Evolutionary conservation across 2,113 vertebrate species (phyloP), one percentile per base, ranked within the genome.

Genomic region (Pithys albifrons): DNA sequence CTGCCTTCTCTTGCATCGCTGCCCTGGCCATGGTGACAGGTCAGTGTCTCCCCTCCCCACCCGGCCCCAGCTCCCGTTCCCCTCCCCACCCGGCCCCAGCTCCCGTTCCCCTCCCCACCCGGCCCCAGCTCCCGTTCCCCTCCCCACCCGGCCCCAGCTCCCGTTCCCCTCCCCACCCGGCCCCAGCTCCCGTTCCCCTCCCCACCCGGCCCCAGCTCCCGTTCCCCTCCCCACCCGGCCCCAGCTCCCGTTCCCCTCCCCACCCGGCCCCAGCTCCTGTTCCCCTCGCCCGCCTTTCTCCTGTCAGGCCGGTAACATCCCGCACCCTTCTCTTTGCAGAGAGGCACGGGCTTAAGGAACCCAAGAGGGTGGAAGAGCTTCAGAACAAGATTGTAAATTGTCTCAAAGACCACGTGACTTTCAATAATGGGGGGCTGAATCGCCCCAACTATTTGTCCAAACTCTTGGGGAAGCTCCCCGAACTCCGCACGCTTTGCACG

Each of bases 351-450:
- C 98, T 99, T 1, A 99, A 99, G 95, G 99, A 99, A 95, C 99
- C 99, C 93, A 99, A 99, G 97, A 97, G 99, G 96, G 99, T 99
- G 73, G 99, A 99, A 96, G 99, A 99, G 76, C 99, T 99, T 19
- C 99, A 99, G 93, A 99, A 99, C 98, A 99, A 99, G 98, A 99
- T 99, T 93, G 99, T 99, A 91, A 99, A 99, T 98, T 99, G 99
- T 88, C 99, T 99, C 91, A 99, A 99, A 98, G 99, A 99, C 97
- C 99, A 99, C 15, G 99, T 99, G 97, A 99, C 99, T 93, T 99
- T 99, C 97, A 99, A 99, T 97, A 99, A 99, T 43, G 99, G 99
- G 87, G 99, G 99, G 61, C 97, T 99, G 97, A 99, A 99, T 97
- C 99, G 99, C 84, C 99, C 99, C 94, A 99, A 99, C 98, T 99